A percentile compares a stretch with the other conserved stretches of the same genome.
Conservation (phyloP, 2,113 vertebrate species). For the Apistogramma diplotaenia region DNA sequence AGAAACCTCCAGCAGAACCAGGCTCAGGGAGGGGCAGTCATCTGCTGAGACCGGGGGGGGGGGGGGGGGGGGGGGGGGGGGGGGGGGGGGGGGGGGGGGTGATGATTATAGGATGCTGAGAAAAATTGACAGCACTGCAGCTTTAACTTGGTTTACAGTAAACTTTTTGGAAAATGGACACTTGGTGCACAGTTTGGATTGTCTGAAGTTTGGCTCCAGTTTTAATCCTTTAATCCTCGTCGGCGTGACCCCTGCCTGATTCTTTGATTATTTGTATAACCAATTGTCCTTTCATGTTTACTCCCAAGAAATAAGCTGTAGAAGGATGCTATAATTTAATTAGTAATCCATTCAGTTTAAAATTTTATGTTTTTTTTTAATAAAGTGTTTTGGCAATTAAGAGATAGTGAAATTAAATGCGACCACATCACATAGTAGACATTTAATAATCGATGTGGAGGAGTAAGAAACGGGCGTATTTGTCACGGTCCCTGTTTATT, state of each 20-base stretch:
- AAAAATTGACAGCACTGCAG: background rate
- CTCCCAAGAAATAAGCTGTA: background rate
- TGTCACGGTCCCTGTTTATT: background rate
- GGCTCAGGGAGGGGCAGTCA: too few species aligned
- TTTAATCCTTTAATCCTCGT: slow-evolving; percentile 54
- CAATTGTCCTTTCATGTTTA: slow-evolving; percentile 13
- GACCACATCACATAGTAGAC: background rate
- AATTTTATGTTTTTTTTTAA: too few species aligned
- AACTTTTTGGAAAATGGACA: background rate
- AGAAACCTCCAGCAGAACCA: too few species aligned
- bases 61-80: background rate
- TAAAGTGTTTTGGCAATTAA: background rate
- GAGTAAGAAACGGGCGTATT: background rate
- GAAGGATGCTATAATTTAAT: background rate
- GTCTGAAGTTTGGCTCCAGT: slow-evolving; percentile 16
- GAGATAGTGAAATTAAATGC: background rate
- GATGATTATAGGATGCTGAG: too few species aligned
- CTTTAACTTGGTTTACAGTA: background rate
- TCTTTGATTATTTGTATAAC: slow-evolving; percentile 38
- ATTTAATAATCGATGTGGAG: background rate
- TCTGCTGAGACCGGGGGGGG: too few species aligned
- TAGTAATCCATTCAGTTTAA: background rate
- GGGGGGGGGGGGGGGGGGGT: too few species aligned
- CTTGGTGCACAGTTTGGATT: slow-evolving; percentile 19
- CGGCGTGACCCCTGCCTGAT: background rate